Base-by-base conservation (phyloP, 1,140 invertebrate genomes). In the Caenorhabditis tropicalis region DNA sequence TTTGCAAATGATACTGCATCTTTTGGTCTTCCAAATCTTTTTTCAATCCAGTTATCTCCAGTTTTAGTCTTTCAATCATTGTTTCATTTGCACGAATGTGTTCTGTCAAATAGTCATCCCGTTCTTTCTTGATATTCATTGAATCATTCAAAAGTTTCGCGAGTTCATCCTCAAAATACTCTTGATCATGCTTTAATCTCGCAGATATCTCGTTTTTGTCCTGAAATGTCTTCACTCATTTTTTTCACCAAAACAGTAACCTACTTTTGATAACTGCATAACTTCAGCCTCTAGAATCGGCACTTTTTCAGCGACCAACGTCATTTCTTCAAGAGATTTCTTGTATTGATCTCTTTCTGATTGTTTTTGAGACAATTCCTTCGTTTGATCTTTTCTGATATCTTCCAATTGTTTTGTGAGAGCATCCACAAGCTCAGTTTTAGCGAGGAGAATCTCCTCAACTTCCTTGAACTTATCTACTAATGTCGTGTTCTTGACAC, bases 401-500 rank as follows among this genome's bases (percentile, higher is more conserved):
- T 85, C 53, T 53, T 91, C 88, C 83, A 91, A 80, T 39, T 91
- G 90, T 79, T 60, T 86, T 6, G 86, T 88, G 4, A 91, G 70
- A 24, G 82, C 48, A 51, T 91, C 88, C 5, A 91, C 88, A 29
- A 91, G 79, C 27, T 87, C 60, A 27, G 90, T 86, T 80, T 91
- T 91, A 9, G 90, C 56, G 9, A 83, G 24, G 0, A 91, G 83
- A 86, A 86, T 89, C 51, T 88, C 36, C 46, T 91, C 88, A 39
- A 91, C 87, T 43, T 91, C 89, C 7, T 70, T 86, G 70, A 91
- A 91, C 31, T 87, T 82, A n/a, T 86, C 88, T 31, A 87, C 65
- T 85, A 91, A n/a, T 6, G 85, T 82, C 10, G 79, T 53, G 24
- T 87, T 79, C 29, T 88, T 84, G 1, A 85, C 81, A n/a, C 87